Evolutionary conservation across 2,113 vertebrate species (phyloP), one percentile per base, ranked within the genome.

Genomic region (Equus przewalskii): DNA sequence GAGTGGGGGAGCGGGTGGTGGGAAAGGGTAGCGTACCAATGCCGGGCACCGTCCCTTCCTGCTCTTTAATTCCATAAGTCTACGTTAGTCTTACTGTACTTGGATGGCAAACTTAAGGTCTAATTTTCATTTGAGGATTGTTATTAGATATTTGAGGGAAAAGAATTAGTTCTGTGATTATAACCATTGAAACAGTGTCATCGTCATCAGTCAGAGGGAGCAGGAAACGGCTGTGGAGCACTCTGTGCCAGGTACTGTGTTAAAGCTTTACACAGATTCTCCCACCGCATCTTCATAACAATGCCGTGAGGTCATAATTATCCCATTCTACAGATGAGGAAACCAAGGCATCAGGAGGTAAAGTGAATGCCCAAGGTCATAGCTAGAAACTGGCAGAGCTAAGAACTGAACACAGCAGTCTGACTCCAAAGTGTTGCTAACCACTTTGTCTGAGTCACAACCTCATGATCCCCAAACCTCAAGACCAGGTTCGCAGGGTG

Each of bases 51-150:
- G 10, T 7, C 13, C 41, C 54, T 92, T 92, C n/a, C 64, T 44
- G 30, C 41, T 81, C 41, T 76, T 80, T 36, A 54, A 80, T 44
- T 88, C 41, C 24, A 2, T 26, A 70, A 28, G 83, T 72, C 36
- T 51, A n/a, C 3, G 33, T 19, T 70, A 18, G n/a, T 89, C 86
- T 73, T 54, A 22, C 28, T 19, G 5, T 44, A 24, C 11, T 8
- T 76, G 28, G 51, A 64, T 30, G 21, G 69, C 30, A 87, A 69
- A 75, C 22, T 83, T 41, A 54, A 22, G 67, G 33, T 89, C 11
- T 70, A 24, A 83, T 96, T 95, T 88, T 30, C 67, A 56, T 21
- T 62, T 89, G 65, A 81, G 33, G 88, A 49, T 58, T 89, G n/a
- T 62, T 85, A n/a, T 19, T 64, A 84, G n/a, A n/a, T 81, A 44